These are phyloP conservation scores for Echinops telfairi DNA, from an alignment of 2,113 vertebrate genomes.

Conservation along the genomic window DNA sequence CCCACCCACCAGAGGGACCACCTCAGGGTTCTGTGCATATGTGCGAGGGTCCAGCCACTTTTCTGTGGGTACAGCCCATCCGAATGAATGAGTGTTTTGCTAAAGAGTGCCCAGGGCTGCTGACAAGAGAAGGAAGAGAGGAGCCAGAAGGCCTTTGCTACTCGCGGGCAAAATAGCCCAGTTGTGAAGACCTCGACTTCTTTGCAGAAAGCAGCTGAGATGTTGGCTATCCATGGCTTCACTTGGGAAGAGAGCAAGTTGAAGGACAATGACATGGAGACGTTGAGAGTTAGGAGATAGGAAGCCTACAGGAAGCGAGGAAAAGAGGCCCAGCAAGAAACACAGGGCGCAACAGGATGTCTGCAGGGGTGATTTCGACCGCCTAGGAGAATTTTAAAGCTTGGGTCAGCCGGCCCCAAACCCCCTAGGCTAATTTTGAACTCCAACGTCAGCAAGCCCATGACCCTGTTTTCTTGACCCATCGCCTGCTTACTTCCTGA, in stretches of 20 bases:
- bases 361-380: too few relatives aligned
- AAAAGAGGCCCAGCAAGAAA: too few relatives aligned
- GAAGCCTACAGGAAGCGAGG: too few relatives aligned
- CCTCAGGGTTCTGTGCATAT: background rate
- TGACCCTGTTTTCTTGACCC: too few relatives aligned
- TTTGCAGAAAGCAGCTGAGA: background rate
- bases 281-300: too few relatives aligned
- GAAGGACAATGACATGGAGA: background rate
- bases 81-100: background rate
- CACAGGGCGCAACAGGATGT: too few relatives aligned
- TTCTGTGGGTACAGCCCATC: background rate
- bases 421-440: too few relatives aligned
- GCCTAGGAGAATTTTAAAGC: too few relatives aligned
- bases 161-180: background rate
- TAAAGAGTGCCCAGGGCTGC: background rate
- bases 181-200: background rate
- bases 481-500: too few relatives aligned
- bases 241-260: background rate
- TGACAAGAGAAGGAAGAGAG: rapidly evolving
- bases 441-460: too few relatives aligned
- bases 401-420: too few relatives aligned
- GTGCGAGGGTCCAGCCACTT: background rate
- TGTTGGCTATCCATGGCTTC: background rate
- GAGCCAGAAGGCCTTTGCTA: background rate
- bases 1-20: background rate